Percentiles rank a stretch among this genome's conserved stretches.
phyloP scores from a whole-genome alignment of 2,113 vertebrate species.

The Corydoras maculifer region DNA sequence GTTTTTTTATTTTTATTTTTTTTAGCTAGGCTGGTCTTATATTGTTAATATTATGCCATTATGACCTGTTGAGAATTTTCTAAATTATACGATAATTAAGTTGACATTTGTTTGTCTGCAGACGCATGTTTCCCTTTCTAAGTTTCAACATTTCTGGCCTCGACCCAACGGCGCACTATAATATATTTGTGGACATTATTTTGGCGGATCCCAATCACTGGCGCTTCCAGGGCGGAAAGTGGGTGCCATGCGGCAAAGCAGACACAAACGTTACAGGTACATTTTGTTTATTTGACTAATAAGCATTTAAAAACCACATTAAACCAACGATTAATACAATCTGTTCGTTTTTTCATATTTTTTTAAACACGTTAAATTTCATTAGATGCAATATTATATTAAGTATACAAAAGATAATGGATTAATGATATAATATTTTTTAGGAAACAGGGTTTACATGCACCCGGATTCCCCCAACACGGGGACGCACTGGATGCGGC shows the following conservation, averaged over 20 bases:
- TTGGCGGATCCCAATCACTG: conserved; percentile 98
- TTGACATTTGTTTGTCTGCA: conserved; percentile 47
- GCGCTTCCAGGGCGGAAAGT: conserved; percentile 98
- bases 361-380: too few species aligned
- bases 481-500: conserved; percentile 98
- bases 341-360: too few species aligned
- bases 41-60: too few species aligned
- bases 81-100: too few species aligned
- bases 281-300: too few species aligned
- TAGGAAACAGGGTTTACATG: conserved; percentile 97
- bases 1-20: too few species aligned
- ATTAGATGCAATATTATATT: neutral
- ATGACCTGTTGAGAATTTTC: too few species aligned
- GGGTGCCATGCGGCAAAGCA: conserved; percentile 98
- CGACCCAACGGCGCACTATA: conserved; percentile 98
- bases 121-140: conserved; percentile 98
- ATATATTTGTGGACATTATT: conserved; percentile 99
- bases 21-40: too few species aligned
- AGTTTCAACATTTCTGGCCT: conserved; percentile 99
- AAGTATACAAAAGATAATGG: neutral
- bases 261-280: conserved; percentile 97
- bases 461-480: conserved; percentile 98
- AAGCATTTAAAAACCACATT: neutral
- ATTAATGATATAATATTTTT: neutral
- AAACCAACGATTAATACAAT: neutral